Base-by-base conservation (phyloP, 2,113 vertebrate genomes). In the Reinhardtius hippoglossoides region DNA sequence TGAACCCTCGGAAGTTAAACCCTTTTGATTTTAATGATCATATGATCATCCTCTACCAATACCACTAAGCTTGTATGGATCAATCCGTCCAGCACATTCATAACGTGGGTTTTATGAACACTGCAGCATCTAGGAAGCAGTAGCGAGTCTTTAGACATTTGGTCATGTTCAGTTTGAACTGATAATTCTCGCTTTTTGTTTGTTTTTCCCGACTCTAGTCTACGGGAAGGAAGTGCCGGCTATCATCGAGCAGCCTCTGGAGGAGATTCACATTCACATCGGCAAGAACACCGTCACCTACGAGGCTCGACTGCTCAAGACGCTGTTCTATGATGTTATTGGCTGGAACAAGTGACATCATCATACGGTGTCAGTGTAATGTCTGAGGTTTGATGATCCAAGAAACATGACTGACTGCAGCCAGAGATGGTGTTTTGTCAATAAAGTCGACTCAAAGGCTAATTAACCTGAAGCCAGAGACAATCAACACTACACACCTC, bases 201-300 rank as follows among this genome's bases (percentile, higher is more conserved):
- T 42, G 5, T 52, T 7, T 27, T 7, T 31, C 31, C 5, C 31
- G 31, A 8, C 31, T 31, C 20, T 57, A 96, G 89, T 94, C 57
- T 95, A 96, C 60, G 97, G 97, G 15, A 95, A 92, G 84, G 95
- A 95, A 50, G 95, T 97, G 58, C 95, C 96, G 1, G 96, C 97
- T 62, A 83, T 98, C 75, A 96, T 98, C 62, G 97, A 98, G 81
- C 96, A 97, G 71, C 97, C 97, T 0, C 93, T 98, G 79, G 96
- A 98, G 84, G 96, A 98, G 83, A 94, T 91, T n/a, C 96, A 84
- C 71, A 85, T 95, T 60, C 96, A 97, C 83, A 95, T 84, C 56
- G 97, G 97, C 5, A 98, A 96, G 85, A 99, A 99, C 78, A 98
- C 97, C 0, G 96, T 99, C 76, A 98, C 97, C 0, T 99, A 97